phyloP scores from a whole-genome alignment of 2,888 invertebrate species.

The Emmelina monodactyla region DNA sequence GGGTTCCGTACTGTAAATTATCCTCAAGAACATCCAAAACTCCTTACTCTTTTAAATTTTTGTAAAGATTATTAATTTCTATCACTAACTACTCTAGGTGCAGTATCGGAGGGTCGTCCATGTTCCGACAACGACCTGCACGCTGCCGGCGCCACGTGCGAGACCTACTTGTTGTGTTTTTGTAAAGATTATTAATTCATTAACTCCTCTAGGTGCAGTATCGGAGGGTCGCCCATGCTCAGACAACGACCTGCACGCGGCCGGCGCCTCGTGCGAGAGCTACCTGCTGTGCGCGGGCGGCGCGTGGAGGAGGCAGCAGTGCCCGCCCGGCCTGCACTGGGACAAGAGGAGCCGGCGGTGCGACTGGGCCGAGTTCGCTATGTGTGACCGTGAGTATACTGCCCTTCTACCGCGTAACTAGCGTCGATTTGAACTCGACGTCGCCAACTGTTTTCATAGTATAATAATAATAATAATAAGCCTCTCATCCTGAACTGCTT shows the following conservation, averaged over 20 bases:
- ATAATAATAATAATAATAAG: too few species aligned
- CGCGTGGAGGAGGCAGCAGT: slow-evolving; percentile 72
- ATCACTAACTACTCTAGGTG: too few species aligned
- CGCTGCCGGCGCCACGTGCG: slow-evolving; percentile 74
- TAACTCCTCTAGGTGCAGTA: too few species aligned
- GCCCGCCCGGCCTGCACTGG: slow-evolving; percentile 85
- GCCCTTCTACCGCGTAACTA: too few species aligned
- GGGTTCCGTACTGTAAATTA: too few species aligned
- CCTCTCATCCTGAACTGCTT: too few species aligned
- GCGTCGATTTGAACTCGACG: too few species aligned
- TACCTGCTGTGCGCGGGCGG: slow-evolving; percentile 81
- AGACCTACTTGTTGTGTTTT: slow-evolving; percentile 78
- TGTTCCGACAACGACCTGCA: slow-evolving; percentile 58
- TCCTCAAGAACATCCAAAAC: too few species aligned
- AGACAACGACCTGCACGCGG: slow-evolving; percentile 45
- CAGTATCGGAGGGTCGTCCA: slow-evolving; percentile 46
- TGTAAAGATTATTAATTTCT: too few species aligned
- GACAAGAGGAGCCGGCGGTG: slow-evolving; percentile 73
- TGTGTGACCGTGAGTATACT: slow-evolving; percentile 68
- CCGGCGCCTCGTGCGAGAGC: slow-evolving; percentile 73
- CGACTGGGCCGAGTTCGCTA: slow-evolving; percentile 81
- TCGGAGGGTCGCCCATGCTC: slow-evolving; percentile 30
- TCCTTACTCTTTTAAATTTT: too few species aligned
- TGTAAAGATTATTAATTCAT: too few species aligned
- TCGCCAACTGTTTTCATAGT: too few species aligned